A percentile compares a stretch with the other conserved stretches of the same genome.
Conservation (phyloP, 2,113 vertebrate species). For the Rissa tridactyla region DNA sequence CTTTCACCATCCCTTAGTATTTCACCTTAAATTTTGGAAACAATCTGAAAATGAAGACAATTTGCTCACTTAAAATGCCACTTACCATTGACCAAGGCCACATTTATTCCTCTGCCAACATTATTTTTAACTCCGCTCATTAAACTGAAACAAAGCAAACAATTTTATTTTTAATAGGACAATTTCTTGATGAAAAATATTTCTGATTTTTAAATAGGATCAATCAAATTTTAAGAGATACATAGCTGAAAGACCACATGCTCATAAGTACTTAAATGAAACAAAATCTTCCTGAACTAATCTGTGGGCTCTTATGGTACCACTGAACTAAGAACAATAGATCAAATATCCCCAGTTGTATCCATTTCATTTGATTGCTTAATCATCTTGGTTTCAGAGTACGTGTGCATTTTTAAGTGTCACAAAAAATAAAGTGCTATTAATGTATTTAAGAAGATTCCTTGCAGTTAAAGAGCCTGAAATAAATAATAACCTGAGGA, state of each 20-base stretch:
- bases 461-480: neutral
- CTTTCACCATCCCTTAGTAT: neutral
- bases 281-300: neutral
- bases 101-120: slow-evolving; percentile 93
- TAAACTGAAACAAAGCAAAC: slow-evolving; percentile 75
- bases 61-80: neutral
- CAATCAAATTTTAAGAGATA: neutral
- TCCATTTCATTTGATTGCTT: neutral
- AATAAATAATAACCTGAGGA: neutral
- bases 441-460: neutral
- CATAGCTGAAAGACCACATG: neutral
- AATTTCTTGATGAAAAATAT: neutral
- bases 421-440: neutral
- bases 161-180: neutral
- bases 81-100: slow-evolving; percentile 91
- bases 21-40: neutral
- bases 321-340: neutral
- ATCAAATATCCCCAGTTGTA: neutral
- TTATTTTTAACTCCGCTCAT: slow-evolving; percentile 99
- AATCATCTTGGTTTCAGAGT: neutral
- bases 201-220: neutral
- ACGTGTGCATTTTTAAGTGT: neutral
- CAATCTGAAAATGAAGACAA: neutral
- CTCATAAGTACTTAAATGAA: neutral
- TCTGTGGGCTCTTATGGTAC: neutral